These are phyloP conservation scores for Elysia chlorotica DNA, from an alignment of 1,140 invertebrate species.

Conservation along the genomic window DNA sequence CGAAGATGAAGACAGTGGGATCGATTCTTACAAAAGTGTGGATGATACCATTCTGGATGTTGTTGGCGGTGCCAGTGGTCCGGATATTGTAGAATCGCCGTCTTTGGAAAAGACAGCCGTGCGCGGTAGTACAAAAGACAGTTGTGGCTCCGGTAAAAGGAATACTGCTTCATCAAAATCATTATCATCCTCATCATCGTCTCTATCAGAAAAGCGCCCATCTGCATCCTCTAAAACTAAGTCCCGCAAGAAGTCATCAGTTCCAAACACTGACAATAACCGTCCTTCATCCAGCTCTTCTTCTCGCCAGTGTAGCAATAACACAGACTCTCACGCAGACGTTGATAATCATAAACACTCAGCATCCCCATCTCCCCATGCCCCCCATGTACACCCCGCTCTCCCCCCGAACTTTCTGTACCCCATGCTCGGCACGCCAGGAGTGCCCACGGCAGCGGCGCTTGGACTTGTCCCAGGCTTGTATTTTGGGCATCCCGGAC, in stretches of 20 bases:
- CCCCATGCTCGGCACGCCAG: too few species aligned
- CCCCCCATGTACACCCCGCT: constrained; percentile 46
- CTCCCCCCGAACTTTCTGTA: too few species aligned
- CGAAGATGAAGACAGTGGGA: background rate
- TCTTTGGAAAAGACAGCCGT: background rate
- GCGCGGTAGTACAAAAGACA: background rate
- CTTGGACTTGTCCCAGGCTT: constrained; percentile 20
- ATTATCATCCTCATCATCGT: background rate
- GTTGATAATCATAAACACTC: too few species aligned
- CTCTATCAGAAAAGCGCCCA: background rate
- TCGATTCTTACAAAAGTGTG: too few species aligned
- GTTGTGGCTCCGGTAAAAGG: background rate
- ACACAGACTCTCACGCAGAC: too few species aligned
- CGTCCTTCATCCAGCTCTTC: too few species aligned
- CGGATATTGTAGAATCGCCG: background rate
- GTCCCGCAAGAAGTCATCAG: background rate
- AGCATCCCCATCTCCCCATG: constrained; percentile 41
- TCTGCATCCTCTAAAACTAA: background rate
- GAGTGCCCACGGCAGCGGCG: constrained; percentile 12
- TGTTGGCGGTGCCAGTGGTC: background rate
- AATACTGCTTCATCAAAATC: background rate
- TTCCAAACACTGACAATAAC: too few species aligned
- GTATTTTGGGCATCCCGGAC: constrained; percentile 10
- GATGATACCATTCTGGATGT: too few species aligned
- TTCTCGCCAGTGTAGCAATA: too few species aligned